Evolutionary conservation across 2,113 vertebrate species (phyloP).

Genomic region (Cottus gobio): DNA sequence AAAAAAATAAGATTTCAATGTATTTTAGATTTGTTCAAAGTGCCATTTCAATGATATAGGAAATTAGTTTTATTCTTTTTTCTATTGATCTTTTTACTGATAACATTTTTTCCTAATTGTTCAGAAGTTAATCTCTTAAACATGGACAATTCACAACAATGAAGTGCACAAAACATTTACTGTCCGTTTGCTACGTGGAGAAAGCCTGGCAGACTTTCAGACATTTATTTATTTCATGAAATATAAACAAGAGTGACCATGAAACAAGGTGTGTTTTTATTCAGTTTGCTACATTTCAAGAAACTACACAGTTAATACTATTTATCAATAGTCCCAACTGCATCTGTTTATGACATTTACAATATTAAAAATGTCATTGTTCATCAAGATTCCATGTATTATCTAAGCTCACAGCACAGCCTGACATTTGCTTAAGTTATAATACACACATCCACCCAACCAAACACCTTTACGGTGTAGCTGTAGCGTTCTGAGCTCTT

Average conservation of each 20-base stretch:
- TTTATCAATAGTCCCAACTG: neutral
- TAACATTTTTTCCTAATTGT: too few species aligned
- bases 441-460: neutral
- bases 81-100: neutral
- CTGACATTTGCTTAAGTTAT: neutral
- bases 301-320: neutral
- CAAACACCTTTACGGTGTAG: neutral
- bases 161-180: too few species aligned
- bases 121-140: neutral
- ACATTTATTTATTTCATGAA: neutral
- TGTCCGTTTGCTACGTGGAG: too few species aligned
- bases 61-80: neutral
- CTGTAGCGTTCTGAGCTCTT: constrained; percentile 5
- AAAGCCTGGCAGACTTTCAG: too few species aligned
- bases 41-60: neutral
- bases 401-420: neutral
- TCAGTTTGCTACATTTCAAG: neutral
- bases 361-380: neutral
- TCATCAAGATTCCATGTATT: neutral
- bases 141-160: too few species aligned
- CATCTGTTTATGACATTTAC: neutral
- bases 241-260: neutral
- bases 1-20: neutral
- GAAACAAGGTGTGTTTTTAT: neutral
- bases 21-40: neutral